Base-by-base conservation (phyloP, 2,113 vertebrate genomes). In the Psilopsiagon aymara region DNA sequence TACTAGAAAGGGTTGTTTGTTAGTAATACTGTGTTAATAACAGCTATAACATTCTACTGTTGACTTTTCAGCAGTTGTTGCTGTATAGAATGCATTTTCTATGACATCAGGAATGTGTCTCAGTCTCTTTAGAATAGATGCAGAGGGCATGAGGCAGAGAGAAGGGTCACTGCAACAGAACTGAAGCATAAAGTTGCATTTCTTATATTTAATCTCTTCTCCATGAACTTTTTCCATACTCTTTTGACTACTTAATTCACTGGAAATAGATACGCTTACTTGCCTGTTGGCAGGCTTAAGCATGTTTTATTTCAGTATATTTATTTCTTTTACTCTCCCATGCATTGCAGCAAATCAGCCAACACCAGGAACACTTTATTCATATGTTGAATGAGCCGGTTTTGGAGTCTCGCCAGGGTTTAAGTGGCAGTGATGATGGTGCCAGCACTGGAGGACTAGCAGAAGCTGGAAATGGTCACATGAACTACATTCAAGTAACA, bases 401-500 rank as follows among this genome's bases (percentile, higher is more conserved):
- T 88, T 97, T 98, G 89, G 99, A 99, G 77, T 97, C 98, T 19
- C 97, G 97, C 77, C 98, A 99, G 43, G 98, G 97, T 66, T 97
- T 98, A 76, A 94, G 96, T 81, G 88, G 86, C 18, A 86, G 66
- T 37, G 96, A 75, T 49, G 86, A 94, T 57, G 86, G 79, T 62
- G 57, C 95, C 49, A 94, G 97, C 31, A 97, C 98, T 85, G 98
- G 97, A 90, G 98, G 96, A 91, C 89, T 93, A 81, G 98, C 97
- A 28, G 98, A 98, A 89, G 90, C 98, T 91, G 97, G 99, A 92
- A 98, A 98, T n/a, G 98, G 98, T 90, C 98, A 98, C 14, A 99
- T 98, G 98, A 99, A 98, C 98, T 99, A 99, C 96, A 99, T 99
- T 98, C 99, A 99, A 98, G 99, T 99, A 97, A 99, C 99, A 29